phyloP scores from a whole-genome alignment of 1,140 invertebrate species.

The Hycleus phaleratus region DNA sequence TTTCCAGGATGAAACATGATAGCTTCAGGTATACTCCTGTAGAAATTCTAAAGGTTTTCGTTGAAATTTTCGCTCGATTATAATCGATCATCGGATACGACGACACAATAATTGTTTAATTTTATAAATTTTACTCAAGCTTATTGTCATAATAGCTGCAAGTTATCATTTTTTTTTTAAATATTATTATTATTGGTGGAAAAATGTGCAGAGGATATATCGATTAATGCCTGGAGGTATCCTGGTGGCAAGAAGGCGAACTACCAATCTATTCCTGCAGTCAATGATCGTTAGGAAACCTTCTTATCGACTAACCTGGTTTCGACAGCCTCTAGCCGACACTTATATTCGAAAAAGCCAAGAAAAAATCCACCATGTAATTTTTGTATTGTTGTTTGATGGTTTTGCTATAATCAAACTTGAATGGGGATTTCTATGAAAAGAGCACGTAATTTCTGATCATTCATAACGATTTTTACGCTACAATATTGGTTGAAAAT shows the following conservation, averaged over 20 bases:
- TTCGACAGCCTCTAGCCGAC: slow-evolving; percentile 20
- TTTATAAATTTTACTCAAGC: neutral
- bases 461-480: too few relatives aligned
- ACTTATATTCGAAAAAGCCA: slow-evolving; percentile 1
- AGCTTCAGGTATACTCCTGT: neutral
- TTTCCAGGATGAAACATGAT: slow-evolving; percentile 5
- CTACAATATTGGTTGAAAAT: too few relatives aligned
- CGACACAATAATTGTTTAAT: neutral
- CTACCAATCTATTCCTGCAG: slow-evolving; percentile 23
- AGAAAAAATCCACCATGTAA: slow-evolving; percentile 17
- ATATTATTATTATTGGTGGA: neutral
- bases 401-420: neutral
- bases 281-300: slow-evolving; percentile 26
- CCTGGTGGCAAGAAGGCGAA: slow-evolving; percentile 26
- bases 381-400: slow-evolving; percentile 25
- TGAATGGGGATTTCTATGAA: too few relatives aligned
- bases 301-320: slow-evolving; percentile 32
- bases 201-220: slow-evolving; percentile 2
- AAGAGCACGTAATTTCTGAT: too few relatives aligned
- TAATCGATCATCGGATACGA: too few relatives aligned
- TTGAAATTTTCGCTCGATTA: too few relatives aligned
- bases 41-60: too few relatives aligned
- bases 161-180: neutral
- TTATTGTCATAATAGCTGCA: neutral
- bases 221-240: slow-evolving; percentile 10